These are phyloP conservation scores for Cettia cetti DNA, from an alignment of 2,113 vertebrate species.

Conservation along the genomic window DNA sequence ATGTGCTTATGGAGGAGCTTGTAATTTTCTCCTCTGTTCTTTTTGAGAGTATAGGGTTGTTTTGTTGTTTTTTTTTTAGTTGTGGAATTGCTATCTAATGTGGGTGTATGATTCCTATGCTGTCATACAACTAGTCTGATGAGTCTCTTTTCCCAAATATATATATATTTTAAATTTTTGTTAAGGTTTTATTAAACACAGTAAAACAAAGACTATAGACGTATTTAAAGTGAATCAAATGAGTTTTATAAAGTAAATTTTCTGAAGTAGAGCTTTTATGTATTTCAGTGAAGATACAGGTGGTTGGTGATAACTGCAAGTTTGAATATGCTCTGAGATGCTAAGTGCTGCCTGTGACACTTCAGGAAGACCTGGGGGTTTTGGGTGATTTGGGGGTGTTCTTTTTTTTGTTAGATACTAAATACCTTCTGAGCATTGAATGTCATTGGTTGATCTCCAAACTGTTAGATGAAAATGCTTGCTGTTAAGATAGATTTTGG, in stretches of 20 bases:
- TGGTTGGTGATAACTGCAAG: not conserved
- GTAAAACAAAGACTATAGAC: not conserved
- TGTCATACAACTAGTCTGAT: not conserved
- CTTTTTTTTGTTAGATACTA: not conserved
- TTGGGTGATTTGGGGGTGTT: not conserved
- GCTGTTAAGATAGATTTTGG: not conserved
- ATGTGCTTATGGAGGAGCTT: not conserved
- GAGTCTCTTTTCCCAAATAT: not conserved
- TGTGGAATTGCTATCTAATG: not conserved
- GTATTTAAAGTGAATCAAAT: not conserved
- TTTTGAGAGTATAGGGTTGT: not conserved
- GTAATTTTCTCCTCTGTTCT: not conserved
- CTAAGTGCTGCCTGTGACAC: not conserved
- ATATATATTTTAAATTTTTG: not conserved
- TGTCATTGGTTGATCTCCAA: not conserved
- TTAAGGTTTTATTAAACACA: not conserved
- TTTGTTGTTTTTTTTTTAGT: not conserved
- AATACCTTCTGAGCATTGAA: not conserved
- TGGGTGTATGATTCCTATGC: not conserved
- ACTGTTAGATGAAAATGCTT: not conserved
- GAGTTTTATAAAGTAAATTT: not conserved
- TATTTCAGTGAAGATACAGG: not conserved
- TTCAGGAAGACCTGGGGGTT: not conserved
- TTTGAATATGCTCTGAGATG: not conserved
- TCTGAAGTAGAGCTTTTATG: not conserved